A percentile compares a stretch with the other conserved stretches of the same genome.
These are phyloP conservation scores for Notodromas monacha DNA, from an alignment of 2,888 invertebrate species.

Conservation along the genomic window DNA sequence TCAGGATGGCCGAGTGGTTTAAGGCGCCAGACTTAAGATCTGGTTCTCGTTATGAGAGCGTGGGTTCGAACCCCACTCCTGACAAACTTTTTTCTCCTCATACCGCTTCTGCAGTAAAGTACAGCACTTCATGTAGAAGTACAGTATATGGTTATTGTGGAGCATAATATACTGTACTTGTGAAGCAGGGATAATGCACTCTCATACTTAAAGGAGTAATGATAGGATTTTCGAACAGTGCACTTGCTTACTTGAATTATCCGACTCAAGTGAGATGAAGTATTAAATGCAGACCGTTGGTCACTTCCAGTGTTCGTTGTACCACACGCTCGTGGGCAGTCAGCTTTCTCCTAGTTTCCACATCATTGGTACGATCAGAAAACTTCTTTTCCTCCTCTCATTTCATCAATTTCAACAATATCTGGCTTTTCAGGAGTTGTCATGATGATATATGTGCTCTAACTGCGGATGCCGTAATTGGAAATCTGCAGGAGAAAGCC, in stretches of 20 bases:
- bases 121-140: too few species aligned
- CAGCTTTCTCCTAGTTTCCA: too few species aligned
- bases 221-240: conserved; percentile 81
- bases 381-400: too few species aligned
- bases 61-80: conserved; percentile 34
- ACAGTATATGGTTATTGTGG: too few species aligned
- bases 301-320: neutral
- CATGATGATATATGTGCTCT: conserved; percentile 83
- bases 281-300: neutral
- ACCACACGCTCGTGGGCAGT: too few species aligned
- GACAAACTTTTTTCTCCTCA: conserved; percentile 19
- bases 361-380: too few species aligned
- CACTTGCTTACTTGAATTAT: conserved; percentile 73
- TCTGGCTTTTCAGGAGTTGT: conserved; percentile 47
- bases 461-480: conserved; percentile 73
- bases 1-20: conserved; percentile 34
- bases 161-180: too few species aligned
- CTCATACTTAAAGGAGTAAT: too few species aligned
- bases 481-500: conserved; percentile 82
- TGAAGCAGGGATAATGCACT: too few species aligned
- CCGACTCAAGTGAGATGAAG: too few species aligned
- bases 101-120: too few species aligned
- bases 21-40: conserved; percentile 34
- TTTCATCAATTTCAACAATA: too few species aligned
- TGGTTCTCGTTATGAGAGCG: conserved; percentile 28